Base-by-base conservation (phyloP, 2,888 invertebrate genomes). In the Halocaridina rubra region DNA sequence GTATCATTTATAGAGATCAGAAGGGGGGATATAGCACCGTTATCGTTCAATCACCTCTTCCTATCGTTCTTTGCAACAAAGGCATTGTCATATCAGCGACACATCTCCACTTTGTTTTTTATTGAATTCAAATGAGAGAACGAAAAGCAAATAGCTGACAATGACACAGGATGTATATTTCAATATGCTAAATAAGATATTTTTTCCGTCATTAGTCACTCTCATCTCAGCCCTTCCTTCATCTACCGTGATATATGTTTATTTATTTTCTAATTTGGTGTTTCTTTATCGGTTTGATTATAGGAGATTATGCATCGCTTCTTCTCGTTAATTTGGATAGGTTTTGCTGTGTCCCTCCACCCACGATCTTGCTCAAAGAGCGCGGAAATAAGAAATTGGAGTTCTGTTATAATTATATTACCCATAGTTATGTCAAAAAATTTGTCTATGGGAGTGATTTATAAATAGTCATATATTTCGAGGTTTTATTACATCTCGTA, bases 71-170 rank as follows among this genome's bases (percentile, higher is more conserved):
- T n/a, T n/a, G n/a, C n/a, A n/a, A n/a, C n/a, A 53, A 53, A 53
- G 69, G 27, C 27, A 69, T 69, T 69, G 69, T 69, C n/a, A 30
- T 69, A 69, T 69, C 69, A 29, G 29, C 32, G 29, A 27, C 69
- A 32, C 19, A 69, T 69, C 69, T 69, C 30, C 19, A 69, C 19
- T 22, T 22, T 59, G 22, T n/a, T n/a, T n/a, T n/a, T 53, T 69
- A 69, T 69, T 69, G 69, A 69, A 69, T 69, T 69, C 32, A 69
- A 32, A 69, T 69, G 69, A 69, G 69, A 69, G 69, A 19, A 10
- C 29, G 69, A 29, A 69, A 29, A 29, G 69, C 29, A 69, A 29
- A 69, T 69, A 69, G 30, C 29, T 69, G 19, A 27, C 69, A 69
- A 69, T 29, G 29, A 32, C 19, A 69, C 27, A 32, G 32, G 69